phyloP scores from a whole-genome alignment of 2,888 invertebrate genomes.

The Drosophila prolongata region DNA sequence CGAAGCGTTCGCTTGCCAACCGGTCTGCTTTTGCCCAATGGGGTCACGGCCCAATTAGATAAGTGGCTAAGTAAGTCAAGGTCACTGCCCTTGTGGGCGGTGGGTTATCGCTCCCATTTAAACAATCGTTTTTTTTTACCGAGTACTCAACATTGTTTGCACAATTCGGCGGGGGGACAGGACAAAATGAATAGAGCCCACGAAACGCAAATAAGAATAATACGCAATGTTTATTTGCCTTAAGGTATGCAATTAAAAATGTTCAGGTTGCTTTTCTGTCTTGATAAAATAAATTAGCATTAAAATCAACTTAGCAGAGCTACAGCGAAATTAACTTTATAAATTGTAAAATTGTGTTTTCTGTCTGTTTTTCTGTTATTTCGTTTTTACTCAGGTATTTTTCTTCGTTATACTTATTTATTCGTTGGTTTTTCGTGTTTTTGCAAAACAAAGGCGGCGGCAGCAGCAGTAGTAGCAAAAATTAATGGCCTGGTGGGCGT shows the following conservation, averaged over 20 bases:
- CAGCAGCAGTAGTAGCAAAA: slow-evolving; percentile 14
- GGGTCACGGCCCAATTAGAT: slow-evolving; percentile 27
- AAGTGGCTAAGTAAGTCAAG: slow-evolving; percentile 28
- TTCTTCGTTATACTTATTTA: slow-evolving; percentile 39
- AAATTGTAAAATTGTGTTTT: slow-evolving; percentile 66
- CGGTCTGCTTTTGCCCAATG: neutral
- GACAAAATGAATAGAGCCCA: slow-evolving; percentile 48
- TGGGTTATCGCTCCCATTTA: neutral
- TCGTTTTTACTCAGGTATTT: slow-evolving; percentile 34
- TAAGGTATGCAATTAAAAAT: slow-evolving; percentile 49
- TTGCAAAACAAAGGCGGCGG: slow-evolving; percentile 31
- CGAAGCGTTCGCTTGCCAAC: neutral
- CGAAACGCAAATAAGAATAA: slow-evolving; percentile 40
- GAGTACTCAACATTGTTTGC: slow-evolving; percentile 13
- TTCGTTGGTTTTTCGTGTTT: slow-evolving; percentile 45
- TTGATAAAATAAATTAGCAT: slow-evolving; percentile 65
- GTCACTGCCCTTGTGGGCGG: slow-evolving; percentile 4
- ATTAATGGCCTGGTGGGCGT: slow-evolving; percentile 39
- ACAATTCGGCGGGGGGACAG: slow-evolving; percentile 15
- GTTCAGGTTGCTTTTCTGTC: slow-evolving; percentile 42
- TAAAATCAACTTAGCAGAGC: slow-evolving; percentile 71
- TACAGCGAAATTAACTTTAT: slow-evolving; percentile 59
- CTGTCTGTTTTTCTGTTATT: slow-evolving; percentile 24
- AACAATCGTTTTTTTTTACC: slow-evolving; percentile 8
- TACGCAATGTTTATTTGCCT: slow-evolving; percentile 50